A percentile compares a stretch with the other conserved stretches of the same genome.
These are phyloP conservation scores for Pelodiscus sinensis DNA, from an alignment of 2,113 vertebrate genomes.

Conservation along the genomic window DNA sequence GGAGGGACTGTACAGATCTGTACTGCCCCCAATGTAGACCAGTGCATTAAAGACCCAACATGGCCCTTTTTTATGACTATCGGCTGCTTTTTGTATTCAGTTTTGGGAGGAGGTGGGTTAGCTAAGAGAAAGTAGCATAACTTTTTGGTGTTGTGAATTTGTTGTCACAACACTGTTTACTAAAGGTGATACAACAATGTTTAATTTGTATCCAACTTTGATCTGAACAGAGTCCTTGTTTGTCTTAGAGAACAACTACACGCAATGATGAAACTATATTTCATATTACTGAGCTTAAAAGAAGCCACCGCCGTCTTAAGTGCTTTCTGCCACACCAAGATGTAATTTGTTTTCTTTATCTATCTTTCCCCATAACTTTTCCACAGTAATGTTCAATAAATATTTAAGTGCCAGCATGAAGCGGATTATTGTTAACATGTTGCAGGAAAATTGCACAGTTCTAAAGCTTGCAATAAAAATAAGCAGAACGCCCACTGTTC, in stretches of 20 bases:
- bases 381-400: slow-evolving; percentile 66
- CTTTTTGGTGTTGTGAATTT: neutral
- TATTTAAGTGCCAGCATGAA: slow-evolving; percentile 70
- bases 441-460: slow-evolving; percentile 72
- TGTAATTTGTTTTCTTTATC: neutral
- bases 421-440: slow-evolving; percentile 72
- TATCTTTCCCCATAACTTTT: slow-evolving; percentile 57
- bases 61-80: neutral
- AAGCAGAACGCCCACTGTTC: slow-evolving; percentile 75
- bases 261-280: neutral
- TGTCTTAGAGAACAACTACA: slow-evolving; percentile 43
- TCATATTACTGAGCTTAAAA: slow-evolving; percentile 5
- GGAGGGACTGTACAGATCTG: accelerated
- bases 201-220: neutral
- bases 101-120: neutral
- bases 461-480: slow-evolving; percentile 76
- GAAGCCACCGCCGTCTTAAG: slow-evolving; percentile 14
- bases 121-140: neutral
- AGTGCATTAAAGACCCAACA: accelerated
- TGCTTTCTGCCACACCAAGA: neutral
- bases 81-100: neutral
- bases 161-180: neutral
- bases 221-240: neutral
- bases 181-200: neutral
- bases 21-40: accelerated